A percentile compares a stretch with the other conserved stretches of the same genome.
Conservation (phyloP, 2,113 vertebrate species). For the Rhadina sibilatrix region DNA sequence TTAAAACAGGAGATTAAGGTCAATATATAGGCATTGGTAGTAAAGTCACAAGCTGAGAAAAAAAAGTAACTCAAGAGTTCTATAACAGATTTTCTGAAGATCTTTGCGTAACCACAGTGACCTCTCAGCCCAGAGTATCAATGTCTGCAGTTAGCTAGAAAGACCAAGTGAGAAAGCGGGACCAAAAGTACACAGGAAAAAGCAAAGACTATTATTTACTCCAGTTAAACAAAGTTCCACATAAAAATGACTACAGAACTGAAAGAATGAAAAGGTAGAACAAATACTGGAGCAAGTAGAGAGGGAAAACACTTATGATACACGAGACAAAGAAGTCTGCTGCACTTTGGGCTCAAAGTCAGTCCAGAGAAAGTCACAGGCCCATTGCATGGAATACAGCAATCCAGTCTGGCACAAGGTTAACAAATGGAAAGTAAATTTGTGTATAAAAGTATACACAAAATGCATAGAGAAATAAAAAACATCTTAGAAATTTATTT, state of each 20-base stretch:
- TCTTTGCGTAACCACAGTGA: background rate
- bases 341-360: background rate
- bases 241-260: background rate
- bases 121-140: background rate
- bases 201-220: background rate
- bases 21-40: background rate
- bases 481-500: background rate
- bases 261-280: background rate
- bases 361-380: background rate
- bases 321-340: background rate
- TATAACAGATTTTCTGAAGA: background rate
- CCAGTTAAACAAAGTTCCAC: background rate
- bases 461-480: background rate
- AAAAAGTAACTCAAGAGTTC: background rate
- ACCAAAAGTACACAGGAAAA: background rate
- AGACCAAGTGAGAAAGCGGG: background rate
- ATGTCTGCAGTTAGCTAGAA: background rate
- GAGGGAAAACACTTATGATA: background rate
- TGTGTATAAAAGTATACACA: too few species aligned
- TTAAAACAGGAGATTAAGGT: background rate
- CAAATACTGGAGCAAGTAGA: background rate
- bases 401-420: background rate
- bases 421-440: background rate
- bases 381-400: background rate
- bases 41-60: background rate